Percentiles rank a stretch among this genome's conserved stretches.
phyloP scores from a whole-genome alignment of 2,888 invertebrate species.

The Cyclophora albipunctata region DNA sequence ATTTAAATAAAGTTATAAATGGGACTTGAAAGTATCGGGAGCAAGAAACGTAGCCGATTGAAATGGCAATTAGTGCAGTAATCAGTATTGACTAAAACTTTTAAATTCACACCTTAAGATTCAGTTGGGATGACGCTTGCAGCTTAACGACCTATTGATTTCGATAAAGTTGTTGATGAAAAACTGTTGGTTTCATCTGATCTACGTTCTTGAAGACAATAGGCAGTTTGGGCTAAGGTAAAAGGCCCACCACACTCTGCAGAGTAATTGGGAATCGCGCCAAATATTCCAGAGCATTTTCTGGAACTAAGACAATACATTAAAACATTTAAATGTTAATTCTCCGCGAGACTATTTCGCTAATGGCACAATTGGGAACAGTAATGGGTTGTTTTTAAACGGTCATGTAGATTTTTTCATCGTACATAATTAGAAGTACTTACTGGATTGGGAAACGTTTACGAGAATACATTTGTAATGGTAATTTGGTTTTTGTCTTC shows the following conservation, averaged over 20 bases:
- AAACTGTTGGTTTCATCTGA: slow-evolving; percentile 29
- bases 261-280: slow-evolving; percentile 13
- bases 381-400: not conserved
- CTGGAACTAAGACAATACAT: slow-evolving; percentile 16
- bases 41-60: slow-evolving; percentile 26
- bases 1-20: no score
- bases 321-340: slow-evolving; percentile 14
- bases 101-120: slow-evolving; percentile 44
- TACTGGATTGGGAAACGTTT: not conserved
- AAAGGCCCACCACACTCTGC: slow-evolving; percentile 18
- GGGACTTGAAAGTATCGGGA: not conserved
- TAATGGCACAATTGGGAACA: not conserved
- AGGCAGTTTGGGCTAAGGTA: slow-evolving; percentile 38
- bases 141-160: slow-evolving; percentile 62
- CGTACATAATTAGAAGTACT: not conserved
- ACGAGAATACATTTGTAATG: no score
- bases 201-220: slow-evolving; percentile 38
- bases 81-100: slow-evolving; percentile 18
- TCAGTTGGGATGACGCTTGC: slow-evolving; percentile 22
- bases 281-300: slow-evolving; percentile 12
- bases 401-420: no score
- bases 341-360: not conserved
- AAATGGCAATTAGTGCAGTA: slow-evolving; percentile 31
- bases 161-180: slow-evolving; percentile 63
- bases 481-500: no score